A percentile compares a stretch with the other conserved stretches of the same genome.
Evolutionary conservation across 2,113 vertebrate genomes (phyloP).

Genomic region (Xiphophorus couchianus): DNA sequence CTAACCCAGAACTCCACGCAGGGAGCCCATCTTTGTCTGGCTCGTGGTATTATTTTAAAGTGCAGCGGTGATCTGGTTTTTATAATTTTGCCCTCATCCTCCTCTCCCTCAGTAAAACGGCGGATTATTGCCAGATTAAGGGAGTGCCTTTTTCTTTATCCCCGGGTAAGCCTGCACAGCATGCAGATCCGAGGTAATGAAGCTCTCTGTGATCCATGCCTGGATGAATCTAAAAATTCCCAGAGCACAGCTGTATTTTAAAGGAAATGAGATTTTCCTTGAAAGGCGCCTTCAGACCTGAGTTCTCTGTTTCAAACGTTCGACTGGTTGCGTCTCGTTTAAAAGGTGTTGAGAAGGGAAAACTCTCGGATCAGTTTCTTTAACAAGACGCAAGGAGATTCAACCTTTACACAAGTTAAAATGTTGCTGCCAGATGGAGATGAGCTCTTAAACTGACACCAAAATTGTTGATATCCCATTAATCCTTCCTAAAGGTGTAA

Average conservation of each 20-base stretch:
- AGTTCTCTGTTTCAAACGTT: slow-evolving; percentile 46
- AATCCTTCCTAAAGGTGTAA: no score
- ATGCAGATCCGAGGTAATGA: slow-evolving; percentile 78
- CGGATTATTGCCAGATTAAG: slow-evolving; percentile 84
- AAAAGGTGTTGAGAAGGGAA: no score
- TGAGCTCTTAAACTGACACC: background rate
- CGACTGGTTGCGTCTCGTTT: background rate
- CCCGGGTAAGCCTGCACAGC: slow-evolving; percentile 74
- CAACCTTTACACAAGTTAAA: background rate
- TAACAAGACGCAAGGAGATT: background rate
- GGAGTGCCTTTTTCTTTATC: slow-evolving; percentile 80
- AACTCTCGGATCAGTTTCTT: background rate
- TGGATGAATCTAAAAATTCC: slow-evolving; percentile 71
- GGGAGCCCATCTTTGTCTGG: slow-evolving; percentile 25
- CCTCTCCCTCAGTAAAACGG: slow-evolving; percentile 73
- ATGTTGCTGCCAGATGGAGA: background rate
- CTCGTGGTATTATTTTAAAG: slow-evolving; percentile 49
- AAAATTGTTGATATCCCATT: background rate
- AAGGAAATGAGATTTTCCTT: slow-evolving; percentile 65
- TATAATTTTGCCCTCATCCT: slow-evolving; percentile 71
- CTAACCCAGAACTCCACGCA: slow-evolving; percentile 34
- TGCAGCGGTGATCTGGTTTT: slow-evolving; percentile 58
- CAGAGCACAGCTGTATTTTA: slow-evolving; percentile 63
- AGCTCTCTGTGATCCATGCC: slow-evolving; percentile 73
- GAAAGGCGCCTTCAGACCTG: slow-evolving; percentile 45